Evolutionary conservation across 2,797 vertebrate genomes (phyloP), one percentile per base, ranked within the genome.

Genomic region (Cheirogaleus major): DNA sequence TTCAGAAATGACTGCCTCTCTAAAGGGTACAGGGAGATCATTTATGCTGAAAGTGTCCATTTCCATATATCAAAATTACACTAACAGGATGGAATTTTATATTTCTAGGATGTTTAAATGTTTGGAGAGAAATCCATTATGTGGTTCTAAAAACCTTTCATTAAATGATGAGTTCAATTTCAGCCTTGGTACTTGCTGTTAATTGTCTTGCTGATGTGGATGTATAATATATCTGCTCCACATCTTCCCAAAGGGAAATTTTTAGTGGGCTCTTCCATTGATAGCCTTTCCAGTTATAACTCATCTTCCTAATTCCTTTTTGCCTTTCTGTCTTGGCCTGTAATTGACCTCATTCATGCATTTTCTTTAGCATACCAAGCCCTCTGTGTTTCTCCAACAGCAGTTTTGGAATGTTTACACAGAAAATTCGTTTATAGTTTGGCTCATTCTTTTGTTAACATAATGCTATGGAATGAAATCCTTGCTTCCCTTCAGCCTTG

Each of bases 381-480:
- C 63, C 80, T 85, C 48, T 48, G 61, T 61, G 73, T 95, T 96
- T 95, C 89, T 95, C 85, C 59, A 91, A 89, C 89, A 95, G 73
- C 59, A 72, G 57, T 76, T 93, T 43, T 91, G 97, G 95, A 96
- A 97, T 96, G 94, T 97, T 97, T 97, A 93, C 78, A 41, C 0
- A 13, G 88, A 95, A 92, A 95, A 95, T 95, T 91, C 14, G 73
- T 97, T 97, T 97, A 96, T 95, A 91, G 91, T 89, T 89, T 95
- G 95, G 94, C 93, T 95, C 65, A 35, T 89, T 97, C 89, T 76
- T 95, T 65, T 96, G 92, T 97, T 95, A 97, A 95, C 69, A 80
- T 89, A 93, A 83, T 61, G 55, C 35, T 41, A 63, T 78, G 94
- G 93, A 92, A 91, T 91, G 85, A 92, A 92, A 79, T 80, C 73